phyloP scores from a whole-genome alignment of 2,113 vertebrate species.

The Ophthalmolycus amberensis region DNA sequence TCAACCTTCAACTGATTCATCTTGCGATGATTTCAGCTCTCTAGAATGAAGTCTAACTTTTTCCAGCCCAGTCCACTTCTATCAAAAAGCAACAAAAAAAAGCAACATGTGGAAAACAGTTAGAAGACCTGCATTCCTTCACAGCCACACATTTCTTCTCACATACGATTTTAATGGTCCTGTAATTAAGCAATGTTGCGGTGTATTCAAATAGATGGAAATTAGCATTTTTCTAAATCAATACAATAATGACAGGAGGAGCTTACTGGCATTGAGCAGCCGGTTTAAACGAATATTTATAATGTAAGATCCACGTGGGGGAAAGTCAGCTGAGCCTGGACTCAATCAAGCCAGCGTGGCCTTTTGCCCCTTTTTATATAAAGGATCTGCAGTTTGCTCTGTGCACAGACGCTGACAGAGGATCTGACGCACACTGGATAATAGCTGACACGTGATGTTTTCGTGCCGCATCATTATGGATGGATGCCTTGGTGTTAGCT shows the following conservation, averaged over 20 bases:
- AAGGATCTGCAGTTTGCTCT: slow-evolving; percentile 50
- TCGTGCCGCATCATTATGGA: slow-evolving; percentile 33
- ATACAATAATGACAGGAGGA: slow-evolving; percentile 1
- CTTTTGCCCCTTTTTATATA: slow-evolving; percentile 57
- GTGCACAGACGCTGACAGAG: slow-evolving; percentile 51
- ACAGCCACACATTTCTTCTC: slow-evolving; percentile 22
- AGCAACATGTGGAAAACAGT: slow-evolving; percentile 65
- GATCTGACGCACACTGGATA: slow-evolving; percentile 50
- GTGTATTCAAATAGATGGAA: slow-evolving; percentile 50
- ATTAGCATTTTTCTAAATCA: slow-evolving; percentile 27
- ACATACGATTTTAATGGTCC: slow-evolving; percentile 28
- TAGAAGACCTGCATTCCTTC: slow-evolving; percentile 54
- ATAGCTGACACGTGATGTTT: slow-evolving; percentile 52
- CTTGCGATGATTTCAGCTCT: slow-evolving; percentile 79
- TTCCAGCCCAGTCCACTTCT: slow-evolving; percentile 82
- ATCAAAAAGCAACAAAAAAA: slow-evolving; percentile 55
- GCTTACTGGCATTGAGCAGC: slow-evolving; percentile 22
- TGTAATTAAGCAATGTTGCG: slow-evolving; percentile 40
- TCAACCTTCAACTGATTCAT: slow-evolving; percentile 48
- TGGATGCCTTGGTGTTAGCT: slow-evolving; percentile 25
- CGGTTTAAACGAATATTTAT: slow-evolving; percentile 45
- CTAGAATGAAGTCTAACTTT: slow-evolving; percentile 78
- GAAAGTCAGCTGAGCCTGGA: slow-evolving; percentile 68
- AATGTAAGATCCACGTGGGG: slow-evolving; percentile 64
- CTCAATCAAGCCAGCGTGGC: slow-evolving; percentile 66